These are phyloP conservation scores for rabbit (Oryctolagus cuniculus) DNA, from an alignment of 2,113 vertebrate genomes.

Conservation along the genomic window mOryCun1.1 NC_091435.1:89603001-89603500, in stretches of 20 bases:
- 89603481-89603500: neutral
- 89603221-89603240: neutral
- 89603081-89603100: too few relatives aligned
- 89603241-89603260: neutral
- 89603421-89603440: neutral
- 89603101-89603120: too few relatives aligned
- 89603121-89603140: too few relatives aligned
- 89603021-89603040: too few relatives aligned
- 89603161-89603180: too few relatives aligned
- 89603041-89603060: too few relatives aligned
- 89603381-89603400: neutral
- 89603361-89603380: neutral
- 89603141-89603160: too few relatives aligned
- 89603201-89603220: conserved; percentile 30
- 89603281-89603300: neutral
- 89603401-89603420: neutral
- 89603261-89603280: neutral
- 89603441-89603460: too few relatives aligned
- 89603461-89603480: neutral
- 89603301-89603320: neutral
- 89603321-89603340: neutral
- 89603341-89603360: conserved; percentile 32
- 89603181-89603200: too few relatives aligned
- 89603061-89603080: too few relatives aligned
- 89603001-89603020: too few relatives aligned